Conservation (phyloP, 2,113 vertebrate species). For the Catharus minimus region DNA sequence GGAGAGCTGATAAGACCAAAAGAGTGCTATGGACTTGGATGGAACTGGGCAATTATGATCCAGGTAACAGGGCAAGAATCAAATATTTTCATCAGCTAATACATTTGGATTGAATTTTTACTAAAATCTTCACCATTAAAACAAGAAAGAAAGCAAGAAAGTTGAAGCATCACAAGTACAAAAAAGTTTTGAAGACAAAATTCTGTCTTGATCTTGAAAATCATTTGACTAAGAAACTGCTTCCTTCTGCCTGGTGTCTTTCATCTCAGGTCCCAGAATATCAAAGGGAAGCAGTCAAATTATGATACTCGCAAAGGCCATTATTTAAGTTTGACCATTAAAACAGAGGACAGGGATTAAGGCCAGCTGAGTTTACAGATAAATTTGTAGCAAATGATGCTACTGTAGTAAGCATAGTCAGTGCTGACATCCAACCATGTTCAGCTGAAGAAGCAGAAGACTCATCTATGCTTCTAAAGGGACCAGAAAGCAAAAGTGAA, state of each 20-base stretch:
- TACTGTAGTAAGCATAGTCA: background rate
- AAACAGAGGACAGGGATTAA: background rate
- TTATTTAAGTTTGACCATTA: background rate
- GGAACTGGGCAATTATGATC: background rate
- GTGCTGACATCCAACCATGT: background rate
- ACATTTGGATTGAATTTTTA: background rate
- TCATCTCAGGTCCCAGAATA: background rate
- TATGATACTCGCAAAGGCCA: background rate
- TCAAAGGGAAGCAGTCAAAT: background rate
- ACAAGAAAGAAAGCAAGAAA: background rate
- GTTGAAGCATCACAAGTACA: background rate
- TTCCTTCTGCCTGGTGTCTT: background rate
- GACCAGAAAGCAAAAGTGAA: background rate
- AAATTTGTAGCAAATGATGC: background rate
- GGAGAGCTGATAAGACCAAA: background rate
- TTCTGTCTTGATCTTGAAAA: background rate
- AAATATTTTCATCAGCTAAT: background rate
- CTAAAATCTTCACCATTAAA: background rate
- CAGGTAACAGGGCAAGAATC: background rate
- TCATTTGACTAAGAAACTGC: background rate
- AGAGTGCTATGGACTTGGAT: background rate
- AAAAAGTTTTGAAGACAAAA: background rate
- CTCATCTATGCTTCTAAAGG: background rate
- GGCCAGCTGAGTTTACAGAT: background rate
- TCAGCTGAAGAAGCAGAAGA: background rate